Evolutionary conservation across 2,888 invertebrate genomes (phyloP).

Genomic region (Endomychus coccineus): DNA sequence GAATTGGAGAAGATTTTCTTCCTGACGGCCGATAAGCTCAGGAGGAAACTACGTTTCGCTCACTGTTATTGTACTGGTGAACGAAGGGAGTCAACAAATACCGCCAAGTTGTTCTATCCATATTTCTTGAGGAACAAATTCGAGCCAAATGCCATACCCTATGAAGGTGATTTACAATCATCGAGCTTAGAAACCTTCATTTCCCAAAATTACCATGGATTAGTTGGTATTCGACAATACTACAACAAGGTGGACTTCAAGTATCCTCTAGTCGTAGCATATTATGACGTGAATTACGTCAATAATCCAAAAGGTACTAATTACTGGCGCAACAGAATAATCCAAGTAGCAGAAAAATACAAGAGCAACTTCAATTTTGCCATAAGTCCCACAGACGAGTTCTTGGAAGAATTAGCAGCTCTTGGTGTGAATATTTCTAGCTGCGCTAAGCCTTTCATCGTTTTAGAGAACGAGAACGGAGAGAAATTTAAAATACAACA

Average conservation of each 20-base stretch:
- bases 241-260: conserved; percentile 8
- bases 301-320: conserved; percentile 7
- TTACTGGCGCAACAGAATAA: conserved; percentile 11
- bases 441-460: conserved; percentile 3
- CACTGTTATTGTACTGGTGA: background rate
- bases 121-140: conserved; percentile 9
- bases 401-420: conserved; percentile 3
- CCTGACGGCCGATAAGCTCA: conserved; percentile 5
- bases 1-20: conserved; percentile 3
- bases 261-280: conserved; percentile 6
- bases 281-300: conserved; percentile 7
- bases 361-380: conserved; percentile 8
- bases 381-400: conserved; percentile 5
- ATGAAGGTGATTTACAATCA: background rate
- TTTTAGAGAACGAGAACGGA: conserved; percentile 5
- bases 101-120: too few relatives aligned
- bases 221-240: conserved; percentile 7
- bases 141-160: conserved; percentile 6
- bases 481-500: conserved; percentile 8
- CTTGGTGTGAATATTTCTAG: background rate
- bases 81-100: too few relatives aligned
- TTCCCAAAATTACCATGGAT: conserved; percentile 9
- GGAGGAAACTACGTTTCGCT: conserved; percentile 5
- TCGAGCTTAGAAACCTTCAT: conserved; percentile 6
- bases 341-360: conserved; percentile 9